phyloP scores from a whole-genome alignment of 2,797 vertebrate species.

The Halcyon leucocephala region DNA sequence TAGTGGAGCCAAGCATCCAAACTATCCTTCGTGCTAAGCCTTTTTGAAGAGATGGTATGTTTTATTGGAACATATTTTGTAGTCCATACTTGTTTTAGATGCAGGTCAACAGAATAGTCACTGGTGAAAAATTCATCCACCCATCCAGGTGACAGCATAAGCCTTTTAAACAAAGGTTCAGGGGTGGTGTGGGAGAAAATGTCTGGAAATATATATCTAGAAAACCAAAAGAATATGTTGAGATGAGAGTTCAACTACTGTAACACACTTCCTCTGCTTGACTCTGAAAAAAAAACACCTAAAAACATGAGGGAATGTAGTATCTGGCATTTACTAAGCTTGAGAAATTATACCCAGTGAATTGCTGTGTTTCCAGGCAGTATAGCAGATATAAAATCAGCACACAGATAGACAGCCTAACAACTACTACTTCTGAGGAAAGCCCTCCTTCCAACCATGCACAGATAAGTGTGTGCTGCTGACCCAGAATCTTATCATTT shows the following conservation, averaged over 20 bases:
- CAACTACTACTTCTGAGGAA: background rate
- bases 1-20: slow-evolving; percentile 48
- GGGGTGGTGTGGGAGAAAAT: background rate
- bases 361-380: background rate
- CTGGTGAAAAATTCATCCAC: background rate
- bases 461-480: background rate
- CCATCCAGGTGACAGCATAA: background rate
- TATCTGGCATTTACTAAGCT: background rate
- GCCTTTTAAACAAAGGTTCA: background rate
- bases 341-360: background rate
- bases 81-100: background rate
- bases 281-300: background rate
- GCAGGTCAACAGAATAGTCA: background rate
- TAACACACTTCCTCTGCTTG: background rate
- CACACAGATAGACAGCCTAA: background rate
- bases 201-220: background rate
- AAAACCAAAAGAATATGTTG: background rate
- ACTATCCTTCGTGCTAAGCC: background rate
- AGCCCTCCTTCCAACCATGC: background rate
- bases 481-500: background rate
- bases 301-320: background rate
- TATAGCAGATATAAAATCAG: background rate
- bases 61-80: background rate
- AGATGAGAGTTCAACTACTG: background rate
- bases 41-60: background rate